phyloP scores from a whole-genome alignment of 1,140 invertebrate species.

The Caenorhabditis remanei region DNA sequence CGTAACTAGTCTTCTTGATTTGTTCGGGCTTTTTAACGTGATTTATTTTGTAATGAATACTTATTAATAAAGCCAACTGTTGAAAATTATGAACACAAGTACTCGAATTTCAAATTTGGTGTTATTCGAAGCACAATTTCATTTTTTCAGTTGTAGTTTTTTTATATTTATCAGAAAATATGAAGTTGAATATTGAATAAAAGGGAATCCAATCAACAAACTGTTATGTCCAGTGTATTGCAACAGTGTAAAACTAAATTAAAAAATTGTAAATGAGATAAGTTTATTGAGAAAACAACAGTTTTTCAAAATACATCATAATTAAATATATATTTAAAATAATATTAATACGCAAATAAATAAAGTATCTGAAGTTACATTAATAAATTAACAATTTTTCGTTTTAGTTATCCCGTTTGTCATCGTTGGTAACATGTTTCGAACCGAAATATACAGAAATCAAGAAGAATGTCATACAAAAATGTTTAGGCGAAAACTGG shows the following conservation, averaged over 20 bases:
- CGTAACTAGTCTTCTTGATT: not conserved
- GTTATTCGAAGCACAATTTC: no score
- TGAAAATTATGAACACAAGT: no score
- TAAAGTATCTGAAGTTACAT: conserved; percentile 13
- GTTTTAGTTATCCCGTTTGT: conserved; percentile 33
- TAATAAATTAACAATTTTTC: not conserved
- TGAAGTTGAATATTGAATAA: no score
- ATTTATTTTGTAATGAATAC: not conserved
- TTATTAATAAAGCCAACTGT: no score
- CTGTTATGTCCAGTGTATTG: no score
- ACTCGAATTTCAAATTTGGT: no score
- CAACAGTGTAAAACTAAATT: no score
- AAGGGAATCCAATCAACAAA: no score
- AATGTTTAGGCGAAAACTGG: conserved; percentile 60
- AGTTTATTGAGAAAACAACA: not conserved
- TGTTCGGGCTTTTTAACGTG: not conserved
- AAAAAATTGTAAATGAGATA: no score
- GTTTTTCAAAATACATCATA: no score
- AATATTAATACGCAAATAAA: conserved; percentile 46
- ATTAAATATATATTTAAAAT: not conserved
- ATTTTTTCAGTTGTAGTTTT: no score
- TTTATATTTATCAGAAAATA: no score
- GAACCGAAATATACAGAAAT: conserved; percentile 45
- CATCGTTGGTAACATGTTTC: conserved; percentile 19
- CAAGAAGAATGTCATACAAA: not conserved